Percentiles rank a stretch among this genome's conserved stretches.
Conservation (phyloP, 1,140 invertebrate genomes). For the Condylostylus longicornis region DNA sequence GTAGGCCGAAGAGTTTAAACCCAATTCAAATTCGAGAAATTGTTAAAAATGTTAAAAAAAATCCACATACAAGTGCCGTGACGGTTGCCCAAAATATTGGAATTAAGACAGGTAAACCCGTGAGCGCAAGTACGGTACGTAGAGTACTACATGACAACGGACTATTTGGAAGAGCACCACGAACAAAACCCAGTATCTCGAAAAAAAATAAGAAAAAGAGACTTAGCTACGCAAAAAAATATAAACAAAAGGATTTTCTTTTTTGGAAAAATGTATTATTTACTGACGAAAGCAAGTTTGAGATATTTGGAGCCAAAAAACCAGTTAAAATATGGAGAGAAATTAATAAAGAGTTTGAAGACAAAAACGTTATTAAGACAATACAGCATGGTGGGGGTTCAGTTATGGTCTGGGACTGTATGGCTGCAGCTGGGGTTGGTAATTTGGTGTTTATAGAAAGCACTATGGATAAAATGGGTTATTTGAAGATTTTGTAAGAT, state of each 20-base stretch:
- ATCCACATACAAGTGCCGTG: too few species aligned
- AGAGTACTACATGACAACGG: not conserved
- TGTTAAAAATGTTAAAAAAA: too few species aligned
- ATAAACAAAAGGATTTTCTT: conserved; percentile 4
- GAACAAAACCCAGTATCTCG: conserved; percentile 11
- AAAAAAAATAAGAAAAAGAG: conserved; percentile 11
- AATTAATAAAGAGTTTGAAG: conserved; percentile 9
- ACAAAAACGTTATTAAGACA: conserved; percentile 17
- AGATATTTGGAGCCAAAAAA: conserved; percentile 12
- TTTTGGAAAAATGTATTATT: conserved; percentile 14
- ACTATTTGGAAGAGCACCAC: conserved; percentile 1
- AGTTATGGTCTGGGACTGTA: conserved; percentile 28
- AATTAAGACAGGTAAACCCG: too few species aligned
- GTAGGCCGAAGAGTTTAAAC: too few species aligned
- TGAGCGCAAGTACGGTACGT: too few species aligned
- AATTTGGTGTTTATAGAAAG: conserved; percentile 14
- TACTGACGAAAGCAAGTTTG: conserved; percentile 20
- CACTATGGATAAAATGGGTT: conserved; percentile 9
- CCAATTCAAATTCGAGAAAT: too few species aligned
- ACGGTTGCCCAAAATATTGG: too few species aligned
- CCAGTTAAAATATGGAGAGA: conserved; percentile 10
- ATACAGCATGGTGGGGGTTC: conserved; percentile 26
- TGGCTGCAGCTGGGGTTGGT: conserved; percentile 15
- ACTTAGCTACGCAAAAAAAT: conserved; percentile 12
- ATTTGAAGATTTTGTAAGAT: conserved; percentile 12